Base-by-base conservation (phyloP, 1,140 invertebrate genomes). In the Drosophila tristis region DNA sequence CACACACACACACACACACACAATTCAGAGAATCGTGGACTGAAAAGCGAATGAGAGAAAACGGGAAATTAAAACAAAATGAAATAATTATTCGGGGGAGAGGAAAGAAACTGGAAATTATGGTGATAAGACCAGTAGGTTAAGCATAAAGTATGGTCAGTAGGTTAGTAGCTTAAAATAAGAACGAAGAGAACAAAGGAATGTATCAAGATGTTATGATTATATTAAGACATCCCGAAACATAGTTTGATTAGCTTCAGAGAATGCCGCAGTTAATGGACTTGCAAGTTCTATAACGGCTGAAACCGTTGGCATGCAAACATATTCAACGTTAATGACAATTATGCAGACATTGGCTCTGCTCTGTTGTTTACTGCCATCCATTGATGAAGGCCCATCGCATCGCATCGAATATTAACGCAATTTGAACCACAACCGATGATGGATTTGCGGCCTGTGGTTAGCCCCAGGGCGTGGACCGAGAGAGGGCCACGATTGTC, bases 371-470 rank as follows among this genome's bases (percentile, higher is more conserved):
- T 70, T 51, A 50, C 64, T 70, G 64, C 43, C 67, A 50, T 50
- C 61, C 61, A 63, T 47, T 5, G 58, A 62, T n/a, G 35, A 35
- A 29, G 42, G 42, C 39, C 58, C 68, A 73, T 68, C 29, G 31
- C 4, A 54, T 70, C 66, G 31, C 64, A 57, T 70, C 66, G 35
- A 39, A 39, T 39, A 39, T 39, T 39, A 70, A 71, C 45, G 51
- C 67, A 71, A 70, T 70, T 71, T 71, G 65, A 71, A 53, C 67
- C 67, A 70, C 65, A 71, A 71, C 58, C 65, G 51, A 70, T 71
- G 67, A 39, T 39, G 35, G 35, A 39, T 11, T 39, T 39, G 35
- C 11, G 35, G 65, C 70, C 68, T 71, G 70, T 71, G 65, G 67
- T 70, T 58, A 50, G 53, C 67, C 67, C 15, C 45, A 35, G 64